Conservation (phyloP, 2,888 invertebrate species). For the Ophion costatus region DNA sequence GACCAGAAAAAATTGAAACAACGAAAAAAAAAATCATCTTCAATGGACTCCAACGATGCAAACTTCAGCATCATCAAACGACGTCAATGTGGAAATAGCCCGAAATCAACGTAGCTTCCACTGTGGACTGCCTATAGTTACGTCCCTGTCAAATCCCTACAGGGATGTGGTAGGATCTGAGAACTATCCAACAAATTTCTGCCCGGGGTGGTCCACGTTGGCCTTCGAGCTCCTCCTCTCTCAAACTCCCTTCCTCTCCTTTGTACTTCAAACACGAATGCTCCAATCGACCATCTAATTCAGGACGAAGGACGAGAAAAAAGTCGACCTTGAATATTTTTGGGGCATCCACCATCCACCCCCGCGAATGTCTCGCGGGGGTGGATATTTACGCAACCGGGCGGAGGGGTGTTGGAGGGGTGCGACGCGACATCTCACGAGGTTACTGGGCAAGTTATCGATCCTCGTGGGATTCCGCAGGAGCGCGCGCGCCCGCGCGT, state of each 20-base stretch:
- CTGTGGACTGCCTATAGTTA: too few species aligned
- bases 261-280: neutral
- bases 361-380: conserved; percentile 13
- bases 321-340: conserved; percentile 68
- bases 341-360: conserved; percentile 2
- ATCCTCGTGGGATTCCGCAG: conserved; percentile 65
- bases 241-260: neutral
- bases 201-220: too few species aligned
- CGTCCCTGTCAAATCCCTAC: too few species aligned
- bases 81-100: too few species aligned
- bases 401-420: conserved; percentile 32
- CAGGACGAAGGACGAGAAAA: conserved; percentile 27
- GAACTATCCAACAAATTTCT: too few species aligned
- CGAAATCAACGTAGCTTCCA: too few species aligned
- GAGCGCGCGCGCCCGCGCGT: conserved; percentile 46
- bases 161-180: too few species aligned
- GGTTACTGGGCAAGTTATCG: conserved; percentile 66
- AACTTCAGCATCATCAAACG: too few species aligned
- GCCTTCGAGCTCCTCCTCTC: too few species aligned
- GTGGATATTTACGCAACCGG: conserved; percentile 18
- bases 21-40: too few species aligned
- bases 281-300: neutral
- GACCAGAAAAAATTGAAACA: too few species aligned
- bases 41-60: too few species aligned
- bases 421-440: conserved; percentile 61